Percentiles rank a stretch among this genome's conserved stretches.
These are phyloP conservation scores for Melanotus villosus DNA, from an alignment of 2,888 invertebrate species.

Conservation along the genomic window DNA sequence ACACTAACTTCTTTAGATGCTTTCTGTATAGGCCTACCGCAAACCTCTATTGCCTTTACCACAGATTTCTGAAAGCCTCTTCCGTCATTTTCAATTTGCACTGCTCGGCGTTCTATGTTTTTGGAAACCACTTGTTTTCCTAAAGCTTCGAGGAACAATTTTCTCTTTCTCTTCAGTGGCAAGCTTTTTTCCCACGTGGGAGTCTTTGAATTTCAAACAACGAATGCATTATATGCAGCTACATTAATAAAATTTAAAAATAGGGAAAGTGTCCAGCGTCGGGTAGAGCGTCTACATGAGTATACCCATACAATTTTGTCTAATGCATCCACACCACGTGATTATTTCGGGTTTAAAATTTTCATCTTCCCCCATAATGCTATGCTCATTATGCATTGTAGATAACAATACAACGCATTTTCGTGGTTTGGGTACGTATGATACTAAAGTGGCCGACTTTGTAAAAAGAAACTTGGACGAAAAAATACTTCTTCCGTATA, in stretches of 20 bases:
- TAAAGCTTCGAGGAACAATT: conserved; percentile 17
- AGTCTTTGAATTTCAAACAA: conserved; percentile 12
- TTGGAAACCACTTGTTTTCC: conserved; percentile 16
- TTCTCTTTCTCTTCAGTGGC: neutral
- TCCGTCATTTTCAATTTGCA: conserved; percentile 16
- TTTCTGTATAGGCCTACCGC: neutral
- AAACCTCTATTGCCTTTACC: conserved; percentile 12
- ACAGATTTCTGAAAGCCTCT: conserved; percentile 8
- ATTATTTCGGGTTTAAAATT: conserved; percentile 12
- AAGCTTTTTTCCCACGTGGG: conserved; percentile 2
- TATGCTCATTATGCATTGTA: conserved; percentile 18
- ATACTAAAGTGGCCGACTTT: conserved; percentile 16
- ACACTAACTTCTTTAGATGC: conserved; percentile 13
- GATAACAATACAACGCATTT: conserved; percentile 8
- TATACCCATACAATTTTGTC: conserved; percentile 6
- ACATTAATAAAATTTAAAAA: conserved; percentile 12
- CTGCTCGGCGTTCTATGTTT: conserved; percentile 13
- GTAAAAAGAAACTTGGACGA: conserved; percentile 16
- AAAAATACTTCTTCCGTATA: conserved; percentile 10
- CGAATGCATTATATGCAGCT: conserved; percentile 13
- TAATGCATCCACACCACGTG: conserved; percentile 8
- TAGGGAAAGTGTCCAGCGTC: conserved; percentile 8
- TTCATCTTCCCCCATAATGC: conserved; percentile 5
- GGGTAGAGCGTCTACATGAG: conserved; percentile 11
- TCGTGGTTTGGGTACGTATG: conserved; percentile 2